Conservation (phyloP, 2,113 vertebrate genomes). For the Siphamia tubifer region DNA sequence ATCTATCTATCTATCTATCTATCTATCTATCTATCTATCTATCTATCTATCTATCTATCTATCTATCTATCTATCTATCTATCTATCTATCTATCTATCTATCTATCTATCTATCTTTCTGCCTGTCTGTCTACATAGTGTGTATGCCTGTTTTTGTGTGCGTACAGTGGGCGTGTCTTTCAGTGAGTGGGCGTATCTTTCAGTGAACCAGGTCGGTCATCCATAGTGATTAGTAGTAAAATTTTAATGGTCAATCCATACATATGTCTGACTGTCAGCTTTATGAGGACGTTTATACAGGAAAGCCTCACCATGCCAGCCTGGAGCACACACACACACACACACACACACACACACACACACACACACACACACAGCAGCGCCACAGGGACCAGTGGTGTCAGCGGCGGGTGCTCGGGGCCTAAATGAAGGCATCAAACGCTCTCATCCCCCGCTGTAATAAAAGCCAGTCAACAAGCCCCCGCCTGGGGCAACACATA, state of each 20-base stretch:
- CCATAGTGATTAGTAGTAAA: conserved; percentile 79
- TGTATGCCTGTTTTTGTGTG: conserved; percentile 15
- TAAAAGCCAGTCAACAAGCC: conserved; percentile 83
- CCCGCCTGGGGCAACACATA: conserved; percentile 70
- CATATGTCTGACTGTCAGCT: conserved; percentile 76
- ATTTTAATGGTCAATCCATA: conserved; percentile 74
- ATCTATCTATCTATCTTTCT: no score
- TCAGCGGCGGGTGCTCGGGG: conserved; percentile 61
- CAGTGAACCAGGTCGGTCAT: conserved; percentile 45
- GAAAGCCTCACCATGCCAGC: conserved; percentile 54
- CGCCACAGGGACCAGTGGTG: conserved; percentile 70
- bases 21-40: no score
- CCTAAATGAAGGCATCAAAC: conserved; percentile 83
- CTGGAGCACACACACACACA: conserved; percentile 28
- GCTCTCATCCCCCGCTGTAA: conserved; percentile 70
- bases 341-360: conserved; percentile 20
- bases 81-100: no score
- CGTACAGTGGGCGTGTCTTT: conserved; percentile 23
- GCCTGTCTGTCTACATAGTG: no score
- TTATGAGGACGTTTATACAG: conserved; percentile 70
- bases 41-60: no score
- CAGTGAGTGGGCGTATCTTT: conserved; percentile 28
- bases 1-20: no score
- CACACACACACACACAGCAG: conserved; percentile 32
- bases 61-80: no score